Percentiles rank a stretch among this genome's conserved stretches.
These are phyloP conservation scores for Tenodera sinensis DNA, from an alignment of 2,888 invertebrate genomes.

Conservation along the genomic window DNA sequence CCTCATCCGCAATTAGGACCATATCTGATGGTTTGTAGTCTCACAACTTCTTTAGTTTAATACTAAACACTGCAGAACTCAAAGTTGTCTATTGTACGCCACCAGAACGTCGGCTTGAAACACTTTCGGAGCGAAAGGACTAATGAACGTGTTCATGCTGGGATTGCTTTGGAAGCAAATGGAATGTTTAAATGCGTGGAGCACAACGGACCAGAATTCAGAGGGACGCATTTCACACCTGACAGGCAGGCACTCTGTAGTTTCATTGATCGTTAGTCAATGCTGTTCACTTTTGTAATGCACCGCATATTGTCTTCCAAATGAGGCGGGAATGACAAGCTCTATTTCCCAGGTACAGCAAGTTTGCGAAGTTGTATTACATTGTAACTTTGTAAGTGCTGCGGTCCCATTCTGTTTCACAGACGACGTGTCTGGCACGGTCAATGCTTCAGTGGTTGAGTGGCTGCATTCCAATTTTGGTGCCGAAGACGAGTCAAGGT, in stretches of 20 bases:
- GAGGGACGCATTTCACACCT: neutral
- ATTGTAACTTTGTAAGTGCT: neutral
- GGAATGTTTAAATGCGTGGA: neutral
- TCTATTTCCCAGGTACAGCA: neutral
- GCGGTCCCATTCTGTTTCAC: too few species aligned
- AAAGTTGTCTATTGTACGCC: too few species aligned
- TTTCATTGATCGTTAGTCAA: neutral
- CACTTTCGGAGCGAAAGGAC: neutral
- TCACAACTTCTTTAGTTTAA: too few species aligned
- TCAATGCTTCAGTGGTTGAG: too few species aligned
- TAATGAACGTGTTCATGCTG: neutral
- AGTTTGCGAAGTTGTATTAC: neutral
- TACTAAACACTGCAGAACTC: too few species aligned
- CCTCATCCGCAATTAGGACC: too few species aligned
- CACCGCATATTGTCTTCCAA: neutral
- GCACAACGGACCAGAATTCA: neutral
- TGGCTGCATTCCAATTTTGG: too few species aligned
- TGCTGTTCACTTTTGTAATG: neutral
- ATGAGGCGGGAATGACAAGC: neutral
- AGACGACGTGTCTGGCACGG: too few species aligned
- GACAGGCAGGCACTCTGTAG: neutral
- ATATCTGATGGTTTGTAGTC: too few species aligned
- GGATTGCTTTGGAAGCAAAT: neutral
- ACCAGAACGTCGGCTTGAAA: neutral
- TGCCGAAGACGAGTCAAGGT: too few species aligned